Base-by-base conservation (phyloP, 1,140 invertebrate species). In the Polypedilum vanderplanki region DNA sequence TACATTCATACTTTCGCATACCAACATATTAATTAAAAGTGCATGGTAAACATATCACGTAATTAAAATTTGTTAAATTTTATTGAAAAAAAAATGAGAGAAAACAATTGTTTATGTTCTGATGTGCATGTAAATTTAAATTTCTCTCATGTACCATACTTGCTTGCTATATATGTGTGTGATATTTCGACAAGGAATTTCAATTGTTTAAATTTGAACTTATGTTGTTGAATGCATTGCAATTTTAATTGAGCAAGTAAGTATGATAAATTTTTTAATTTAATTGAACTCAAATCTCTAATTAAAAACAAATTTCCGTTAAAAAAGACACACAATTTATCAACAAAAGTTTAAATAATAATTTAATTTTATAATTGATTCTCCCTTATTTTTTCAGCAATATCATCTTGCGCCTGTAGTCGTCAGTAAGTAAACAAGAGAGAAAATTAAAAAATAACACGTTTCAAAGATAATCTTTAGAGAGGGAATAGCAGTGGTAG, bases 371-470 rank as follows among this genome's bases (percentile, higher is more conserved):
- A n/a, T n/a, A 57, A 57, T 57, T 57, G 46, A 12, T 57, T 57
- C n/a, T n/a, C 46, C n/a, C n/a, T 57, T 57, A n/a, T n/a, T n/a
- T n/a, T n/a, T n/a, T n/a, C n/a, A n/a, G n/a, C 46, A 57, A 57
- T n/a, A 57, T 57, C 24, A 33, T 33, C 24, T 33, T 33, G 24
- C 24, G 24, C 24, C 24, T 33, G 1, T 33, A 33, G 24, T 3
- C 46, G n/a, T 46, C 46, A 57, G n/a, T n/a, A 57, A 57, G 12
- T 12, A 15, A 57, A 12, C 4, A 57, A 57, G n/a, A n/a, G 46
- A 57, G n/a, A 57, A 57, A 57, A 57, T 57, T 57, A 57, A 57
- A 57, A 57, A 57, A 57, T 57, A 57, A 57, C 46, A 57, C 46
- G 46, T 57, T 57, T 57, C 46, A 57, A 57, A 57, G 46, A 57